Percentiles rank a stretch among this genome's conserved stretches.
These are phyloP conservation scores for Sebastes glaucus DNA, from an alignment of 2,797 vertebrate species.

Conservation along the genomic window DNA sequence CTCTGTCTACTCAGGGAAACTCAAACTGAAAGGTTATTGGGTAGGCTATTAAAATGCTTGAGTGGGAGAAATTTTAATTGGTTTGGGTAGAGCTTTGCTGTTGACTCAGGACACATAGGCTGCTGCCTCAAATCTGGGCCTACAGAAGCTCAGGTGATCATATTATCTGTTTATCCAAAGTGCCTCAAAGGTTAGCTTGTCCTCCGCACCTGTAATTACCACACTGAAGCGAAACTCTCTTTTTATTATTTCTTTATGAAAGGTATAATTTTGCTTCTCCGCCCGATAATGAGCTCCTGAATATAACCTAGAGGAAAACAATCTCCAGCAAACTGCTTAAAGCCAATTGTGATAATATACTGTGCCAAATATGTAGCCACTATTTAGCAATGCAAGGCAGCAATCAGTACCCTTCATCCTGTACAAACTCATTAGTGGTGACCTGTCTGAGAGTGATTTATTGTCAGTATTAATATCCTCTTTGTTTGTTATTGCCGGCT, in stretches of 20 bases:
- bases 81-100: conserved; percentile 66
- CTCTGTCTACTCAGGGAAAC: conserved; percentile 70
- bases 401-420: conserved; percentile 61
- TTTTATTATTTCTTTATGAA: conserved; percentile 10
- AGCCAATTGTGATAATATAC: conserved; percentile 25
- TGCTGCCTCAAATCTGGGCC: conserved; percentile 29
- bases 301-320: conserved; percentile 23
- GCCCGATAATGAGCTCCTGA: conserved; percentile 38
- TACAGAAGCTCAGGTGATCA: conserved; percentile 50
- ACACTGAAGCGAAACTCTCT: conserved; percentile 10
- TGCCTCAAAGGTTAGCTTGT: conserved; percentile 54
- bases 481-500: conserved; percentile 62
- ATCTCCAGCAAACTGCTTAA: conserved; percentile 24
- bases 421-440: conserved; percentile 69
- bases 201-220: conserved; percentile 46
- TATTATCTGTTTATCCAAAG: conserved; percentile 58
- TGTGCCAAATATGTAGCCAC: conserved; percentile 33
- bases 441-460: conserved; percentile 72
- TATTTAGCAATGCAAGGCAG: conserved; percentile 48
- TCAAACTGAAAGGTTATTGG: conserved; percentile 75
- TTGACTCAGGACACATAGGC: conserved; percentile 61
- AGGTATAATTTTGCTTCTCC: conserved; percentile 21
- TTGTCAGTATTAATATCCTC: conserved; percentile 70
- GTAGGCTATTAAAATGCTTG: conserved; percentile 72
- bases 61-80: conserved; percentile 76